These are phyloP conservation scores for Aphelocoma californica DNA, from an alignment of 2,797 vertebrate genomes.

Conservation along the genomic window DNA sequence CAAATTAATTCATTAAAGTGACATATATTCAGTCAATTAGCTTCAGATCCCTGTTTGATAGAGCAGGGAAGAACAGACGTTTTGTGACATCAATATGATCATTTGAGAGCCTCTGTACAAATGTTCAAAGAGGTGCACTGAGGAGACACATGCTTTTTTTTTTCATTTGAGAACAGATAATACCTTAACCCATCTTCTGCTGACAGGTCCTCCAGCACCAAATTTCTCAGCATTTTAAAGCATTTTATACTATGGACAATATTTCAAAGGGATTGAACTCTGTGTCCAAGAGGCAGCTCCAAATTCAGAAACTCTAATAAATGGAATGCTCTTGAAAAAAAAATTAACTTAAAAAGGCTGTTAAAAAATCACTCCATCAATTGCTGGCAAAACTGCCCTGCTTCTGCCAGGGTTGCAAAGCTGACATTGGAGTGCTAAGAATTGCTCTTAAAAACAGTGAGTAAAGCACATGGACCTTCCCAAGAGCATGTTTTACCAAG, in stretches of 20 bases:
- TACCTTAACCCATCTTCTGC: background rate
- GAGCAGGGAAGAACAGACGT: constrained; percentile 9
- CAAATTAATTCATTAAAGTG: constrained; percentile 56
- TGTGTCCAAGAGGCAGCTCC: background rate
- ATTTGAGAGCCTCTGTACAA: background rate
- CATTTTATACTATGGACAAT: background rate
- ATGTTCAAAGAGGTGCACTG: constrained; percentile 6
- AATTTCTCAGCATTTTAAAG: background rate
- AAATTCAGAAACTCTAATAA: background rate
- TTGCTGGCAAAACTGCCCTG: background rate
- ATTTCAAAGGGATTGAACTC: background rate
- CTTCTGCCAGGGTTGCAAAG: background rate
- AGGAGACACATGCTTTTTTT: background rate
- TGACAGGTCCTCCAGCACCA: background rate
- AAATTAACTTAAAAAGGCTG: background rate
- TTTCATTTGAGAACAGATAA: background rate
- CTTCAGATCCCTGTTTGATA: background rate
- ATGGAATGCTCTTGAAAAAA: background rate
- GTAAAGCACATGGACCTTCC: background rate
- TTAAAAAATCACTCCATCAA: background rate
- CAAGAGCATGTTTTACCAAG: background rate
- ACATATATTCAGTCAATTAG: constrained; percentile 49
- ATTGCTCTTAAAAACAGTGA: background rate
- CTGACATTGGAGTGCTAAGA: background rate
- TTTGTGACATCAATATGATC: constrained; percentile 10